These are phyloP conservation scores for Aldrovandia affinis DNA, from an alignment of 2,797 vertebrate genomes.

Conservation along the genomic window DNA sequence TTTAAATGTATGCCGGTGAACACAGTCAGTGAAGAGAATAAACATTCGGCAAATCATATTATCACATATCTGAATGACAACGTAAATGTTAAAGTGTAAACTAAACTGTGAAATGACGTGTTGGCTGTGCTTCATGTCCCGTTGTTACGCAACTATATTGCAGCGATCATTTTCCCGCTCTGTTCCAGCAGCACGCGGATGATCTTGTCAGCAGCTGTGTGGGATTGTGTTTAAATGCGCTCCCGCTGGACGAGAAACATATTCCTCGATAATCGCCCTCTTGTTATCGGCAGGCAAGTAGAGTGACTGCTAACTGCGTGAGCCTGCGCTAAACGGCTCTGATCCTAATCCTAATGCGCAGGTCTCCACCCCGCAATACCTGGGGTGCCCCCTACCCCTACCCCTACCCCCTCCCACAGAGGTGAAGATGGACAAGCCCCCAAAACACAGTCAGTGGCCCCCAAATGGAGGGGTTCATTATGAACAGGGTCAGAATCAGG, in stretches of 20 bases:
- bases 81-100: background rate
- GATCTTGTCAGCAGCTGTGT: slow-evolving; percentile 25
- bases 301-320: background rate
- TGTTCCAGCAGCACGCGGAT: background rate
- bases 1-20: background rate
- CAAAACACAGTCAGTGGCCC: slow-evolving; percentile 21
- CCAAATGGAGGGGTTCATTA: slow-evolving; percentile 26
- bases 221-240: slow-evolving; percentile 25
- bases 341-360: background rate
- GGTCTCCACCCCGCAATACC: slow-evolving; percentile 5
- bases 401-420: too few relatives aligned
- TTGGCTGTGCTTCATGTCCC: background rate
- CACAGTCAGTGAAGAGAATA: background rate
- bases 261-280: slow-evolving; percentile 13
- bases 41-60: background rate
- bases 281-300: slow-evolving; percentile 13
- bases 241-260: background rate
- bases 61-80: background rate
- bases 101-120: background rate
- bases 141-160: background rate
- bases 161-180: background rate
- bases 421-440: slow-evolving; percentile 27
- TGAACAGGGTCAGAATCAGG: slow-evolving; percentile 30
- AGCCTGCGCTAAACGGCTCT: slow-evolving; percentile 10
- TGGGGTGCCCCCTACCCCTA: slow-evolving; percentile 5